These are phyloP conservation scores for Phyllotreta cruciferae DNA, from an alignment of 2,888 invertebrate genomes.

Conservation along the genomic window DNA sequence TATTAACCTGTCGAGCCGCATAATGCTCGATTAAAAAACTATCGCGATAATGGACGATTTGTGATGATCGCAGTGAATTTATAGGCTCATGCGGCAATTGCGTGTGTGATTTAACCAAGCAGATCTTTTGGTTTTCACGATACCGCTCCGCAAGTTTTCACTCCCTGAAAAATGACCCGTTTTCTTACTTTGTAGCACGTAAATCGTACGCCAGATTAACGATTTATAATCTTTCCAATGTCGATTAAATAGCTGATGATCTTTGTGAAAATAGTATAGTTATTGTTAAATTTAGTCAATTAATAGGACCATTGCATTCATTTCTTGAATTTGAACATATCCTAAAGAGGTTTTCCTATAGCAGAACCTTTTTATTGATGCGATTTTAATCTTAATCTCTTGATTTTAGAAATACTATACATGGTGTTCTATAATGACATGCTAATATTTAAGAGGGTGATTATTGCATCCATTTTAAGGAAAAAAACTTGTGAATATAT, in stretches of 20 bases:
- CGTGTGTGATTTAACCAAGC: conserved; percentile 39
- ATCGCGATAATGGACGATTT: conserved; percentile 27
- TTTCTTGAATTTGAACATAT: too few relatives aligned
- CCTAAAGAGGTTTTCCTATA: too few relatives aligned
- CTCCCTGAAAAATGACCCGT: conserved; percentile 34
- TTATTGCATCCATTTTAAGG: too few relatives aligned
- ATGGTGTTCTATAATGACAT: too few relatives aligned
- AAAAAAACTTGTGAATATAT: too few relatives aligned
- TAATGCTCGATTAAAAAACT: conserved; percentile 15
- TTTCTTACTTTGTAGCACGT: conserved; percentile 36
- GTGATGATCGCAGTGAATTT: conserved; percentile 33
- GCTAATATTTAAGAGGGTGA: too few relatives aligned
- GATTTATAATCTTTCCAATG: not conserved
- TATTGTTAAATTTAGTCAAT: too few relatives aligned
- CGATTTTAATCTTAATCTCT: too few relatives aligned
- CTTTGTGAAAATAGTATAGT: too few relatives aligned
- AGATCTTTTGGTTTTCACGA: conserved; percentile 31
- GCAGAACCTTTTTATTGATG: too few relatives aligned
- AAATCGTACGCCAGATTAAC: conserved; percentile 8
- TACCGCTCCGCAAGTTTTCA: conserved; percentile 29
- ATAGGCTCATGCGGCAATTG: conserved; percentile 38
- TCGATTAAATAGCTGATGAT: not conserved
- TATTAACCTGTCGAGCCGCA: conserved; percentile 32
- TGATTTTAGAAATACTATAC: too few relatives aligned
- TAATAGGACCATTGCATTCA: too few relatives aligned